Percentiles rank a stretch among this genome's conserved stretches.
Conservation (phyloP, 2,888 invertebrate species). For the Glaucopsyche alexis region DNA sequence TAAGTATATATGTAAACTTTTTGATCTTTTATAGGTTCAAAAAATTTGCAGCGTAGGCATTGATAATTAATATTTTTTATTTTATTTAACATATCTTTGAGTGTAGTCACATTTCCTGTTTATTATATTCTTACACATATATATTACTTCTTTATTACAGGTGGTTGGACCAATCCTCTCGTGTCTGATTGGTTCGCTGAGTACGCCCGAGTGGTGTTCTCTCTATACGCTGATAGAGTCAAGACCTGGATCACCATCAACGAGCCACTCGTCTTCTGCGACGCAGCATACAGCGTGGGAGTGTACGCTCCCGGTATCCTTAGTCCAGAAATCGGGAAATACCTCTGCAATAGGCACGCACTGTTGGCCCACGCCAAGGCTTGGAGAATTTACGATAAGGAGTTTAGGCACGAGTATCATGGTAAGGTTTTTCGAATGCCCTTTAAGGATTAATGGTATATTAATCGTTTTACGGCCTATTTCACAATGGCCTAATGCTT, state of each 20-base stretch:
- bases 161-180: conserved; percentile 83
- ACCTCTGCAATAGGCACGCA: conserved; percentile 81
- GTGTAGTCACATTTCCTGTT: no score
- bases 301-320: conserved; percentile 53
- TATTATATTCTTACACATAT: background rate
- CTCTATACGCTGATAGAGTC: conserved; percentile 81
- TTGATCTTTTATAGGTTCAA: no score
- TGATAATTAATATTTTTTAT: no score
- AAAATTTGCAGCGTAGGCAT: no score
- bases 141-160: conserved; percentile 48
- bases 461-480: no score
- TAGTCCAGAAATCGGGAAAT: conserved; percentile 70
- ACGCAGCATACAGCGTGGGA: conserved; percentile 60
- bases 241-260: conserved; percentile 86
- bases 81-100: no score
- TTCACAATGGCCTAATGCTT: no score
- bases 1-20: no score
- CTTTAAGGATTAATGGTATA: no score
- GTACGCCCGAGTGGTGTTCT: conserved; percentile 78
- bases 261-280: conserved; percentile 79
- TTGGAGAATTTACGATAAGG: conserved; percentile 78
- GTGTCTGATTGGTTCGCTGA: conserved; percentile 81
- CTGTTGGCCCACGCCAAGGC: conserved; percentile 83
- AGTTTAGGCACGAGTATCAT: conserved; percentile 69
- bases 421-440: conserved; percentile 63